Conservation (phyloP, 2,797 vertebrate species). For the Eulemur coronatus region DNA sequence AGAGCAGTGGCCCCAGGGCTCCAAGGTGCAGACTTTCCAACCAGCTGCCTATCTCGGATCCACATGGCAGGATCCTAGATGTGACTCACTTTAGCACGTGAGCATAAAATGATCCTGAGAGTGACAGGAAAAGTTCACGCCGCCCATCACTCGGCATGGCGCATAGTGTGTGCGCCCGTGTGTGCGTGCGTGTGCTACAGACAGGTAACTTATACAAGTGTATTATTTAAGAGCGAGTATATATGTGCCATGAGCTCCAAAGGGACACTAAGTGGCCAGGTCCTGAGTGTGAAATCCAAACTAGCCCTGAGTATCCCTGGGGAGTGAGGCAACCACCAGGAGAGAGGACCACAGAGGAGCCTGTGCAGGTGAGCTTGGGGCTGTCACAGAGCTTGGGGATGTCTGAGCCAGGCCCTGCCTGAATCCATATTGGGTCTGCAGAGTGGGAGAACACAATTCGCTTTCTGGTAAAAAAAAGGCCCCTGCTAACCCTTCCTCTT, state of each 20-base stretch:
- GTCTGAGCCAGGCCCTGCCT: background rate
- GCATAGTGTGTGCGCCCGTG: too few species aligned
- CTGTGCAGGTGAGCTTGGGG: background rate
- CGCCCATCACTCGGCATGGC: background rate
- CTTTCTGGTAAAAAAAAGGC: background rate
- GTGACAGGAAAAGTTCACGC: background rate
- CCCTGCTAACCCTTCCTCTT: background rate
- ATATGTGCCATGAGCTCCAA: background rate
- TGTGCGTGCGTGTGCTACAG: background rate
- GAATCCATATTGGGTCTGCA: background rate
- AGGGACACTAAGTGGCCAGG: background rate
- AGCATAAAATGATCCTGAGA: background rate
- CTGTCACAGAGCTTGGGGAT: background rate
- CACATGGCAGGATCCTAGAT: background rate
- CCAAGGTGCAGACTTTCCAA: background rate
- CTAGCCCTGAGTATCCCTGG: background rate
- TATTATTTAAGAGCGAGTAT: background rate
- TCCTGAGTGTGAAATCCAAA: background rate
- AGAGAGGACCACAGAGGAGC: background rate
- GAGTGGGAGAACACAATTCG: rapidly evolving
- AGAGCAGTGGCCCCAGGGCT: background rate
- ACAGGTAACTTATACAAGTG: background rate
- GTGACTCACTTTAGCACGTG: background rate
- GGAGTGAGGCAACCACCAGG: background rate
- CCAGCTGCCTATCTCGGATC: background rate